A percentile compares a stretch with the other conserved stretches of the same genome.
Evolutionary conservation across 1,140 invertebrate species (phyloP).

Genomic region (Conopomorpha cramerella): DNA sequence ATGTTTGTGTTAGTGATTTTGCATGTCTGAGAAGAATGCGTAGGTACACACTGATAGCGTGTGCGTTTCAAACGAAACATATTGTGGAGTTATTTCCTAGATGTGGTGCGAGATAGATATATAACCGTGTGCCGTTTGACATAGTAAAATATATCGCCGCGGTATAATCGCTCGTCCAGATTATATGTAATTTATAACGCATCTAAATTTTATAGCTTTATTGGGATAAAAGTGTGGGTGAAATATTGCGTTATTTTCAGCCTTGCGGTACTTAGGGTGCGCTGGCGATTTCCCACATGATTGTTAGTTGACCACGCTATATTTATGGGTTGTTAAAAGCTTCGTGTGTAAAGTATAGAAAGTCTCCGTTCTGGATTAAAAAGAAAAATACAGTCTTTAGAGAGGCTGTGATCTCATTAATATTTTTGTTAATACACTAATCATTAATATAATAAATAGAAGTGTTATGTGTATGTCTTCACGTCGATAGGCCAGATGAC

Average conservation of each 20-base stretch:
- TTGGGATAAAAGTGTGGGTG: conserved; percentile 20
- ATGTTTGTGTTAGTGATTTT: conserved; percentile 39
- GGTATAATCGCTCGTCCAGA: background rate
- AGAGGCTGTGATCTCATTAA: too few species aligned
- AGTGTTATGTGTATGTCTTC: too few species aligned
- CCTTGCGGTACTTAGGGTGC: conserved; percentile 6
- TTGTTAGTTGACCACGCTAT: too few species aligned
- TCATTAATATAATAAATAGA: too few species aligned
- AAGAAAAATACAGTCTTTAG: too few species aligned
- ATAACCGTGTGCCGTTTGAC: background rate
- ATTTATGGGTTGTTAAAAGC: too few species aligned
- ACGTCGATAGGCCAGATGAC: too few species aligned
- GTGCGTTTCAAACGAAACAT: conserved; percentile 41
- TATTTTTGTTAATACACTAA: too few species aligned
- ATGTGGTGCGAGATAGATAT: conserved; percentile 34
- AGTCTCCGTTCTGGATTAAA: too few species aligned
- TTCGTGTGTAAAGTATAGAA: too few species aligned
- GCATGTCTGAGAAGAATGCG: conserved; percentile 56
- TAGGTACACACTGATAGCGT: conserved; percentile 33
- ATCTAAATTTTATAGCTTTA: conserved; percentile 29
- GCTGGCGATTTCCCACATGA: too few species aligned
- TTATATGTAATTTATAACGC: too few species aligned
- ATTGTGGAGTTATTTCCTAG: conserved; percentile 58
- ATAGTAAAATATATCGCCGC: background rate
- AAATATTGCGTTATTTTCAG: conserved; percentile 12